These are phyloP conservation scores for Archilochus colubris DNA, from an alignment of 2,113 vertebrate species.

Conservation along the genomic window DNA sequence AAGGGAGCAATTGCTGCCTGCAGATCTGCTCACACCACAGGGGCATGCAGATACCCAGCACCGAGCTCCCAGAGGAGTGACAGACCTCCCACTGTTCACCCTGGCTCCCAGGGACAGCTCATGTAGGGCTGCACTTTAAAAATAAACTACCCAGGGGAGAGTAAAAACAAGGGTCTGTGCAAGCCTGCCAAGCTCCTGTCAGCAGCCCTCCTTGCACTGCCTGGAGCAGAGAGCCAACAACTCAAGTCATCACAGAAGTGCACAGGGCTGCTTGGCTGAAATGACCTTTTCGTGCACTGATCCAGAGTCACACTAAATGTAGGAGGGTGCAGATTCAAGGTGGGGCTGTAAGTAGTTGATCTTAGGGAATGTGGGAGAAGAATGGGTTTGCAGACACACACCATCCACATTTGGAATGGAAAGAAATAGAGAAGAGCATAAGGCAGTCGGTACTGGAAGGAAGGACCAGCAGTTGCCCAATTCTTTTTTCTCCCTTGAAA, in stretches of 20 bases:
- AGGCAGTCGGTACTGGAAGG: not conserved
- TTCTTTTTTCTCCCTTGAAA: not conserved
- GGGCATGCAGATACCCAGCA: not conserved
- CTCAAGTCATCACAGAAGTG: not conserved
- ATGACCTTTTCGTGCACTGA: not conserved
- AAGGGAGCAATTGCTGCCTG: not conserved
- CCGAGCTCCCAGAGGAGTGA: not conserved
- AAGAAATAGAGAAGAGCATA: not conserved
- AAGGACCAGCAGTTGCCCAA: not conserved
- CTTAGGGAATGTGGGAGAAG: fast-evolving
- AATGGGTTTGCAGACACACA: not conserved
- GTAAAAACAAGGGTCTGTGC: not conserved
- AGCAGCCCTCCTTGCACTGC: not conserved
- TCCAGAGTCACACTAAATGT: not conserved
- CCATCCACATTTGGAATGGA: not conserved
- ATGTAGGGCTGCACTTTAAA: not conserved
- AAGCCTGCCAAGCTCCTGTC: not conserved
- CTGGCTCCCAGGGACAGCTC: not conserved
- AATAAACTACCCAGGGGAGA: not conserved
- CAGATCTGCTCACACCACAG: not conserved
- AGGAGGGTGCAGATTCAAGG: not conserved
- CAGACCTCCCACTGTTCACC: not conserved
- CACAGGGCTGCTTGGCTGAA: not conserved
- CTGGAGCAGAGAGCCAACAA: not conserved
- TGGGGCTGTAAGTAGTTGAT: not conserved